Evolutionary conservation across 2,888 invertebrate species (phyloP).

Genomic region (Perizoma flavofasciatum): DNA sequence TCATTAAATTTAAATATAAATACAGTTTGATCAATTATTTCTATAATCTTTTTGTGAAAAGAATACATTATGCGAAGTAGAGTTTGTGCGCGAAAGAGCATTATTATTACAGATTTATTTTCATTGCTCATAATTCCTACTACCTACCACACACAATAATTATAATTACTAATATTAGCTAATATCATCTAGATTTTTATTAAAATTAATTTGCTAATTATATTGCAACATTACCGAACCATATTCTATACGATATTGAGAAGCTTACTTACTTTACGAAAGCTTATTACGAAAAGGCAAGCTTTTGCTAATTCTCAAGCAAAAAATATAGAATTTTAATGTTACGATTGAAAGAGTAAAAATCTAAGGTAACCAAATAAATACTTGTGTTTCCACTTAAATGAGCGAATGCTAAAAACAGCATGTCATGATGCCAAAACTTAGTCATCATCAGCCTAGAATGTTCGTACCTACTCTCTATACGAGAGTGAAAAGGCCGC

Average conservation of each 20-base stretch:
- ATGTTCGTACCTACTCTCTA: neutral
- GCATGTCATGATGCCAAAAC: slow-evolving; percentile 6
- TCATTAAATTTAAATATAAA: neutral
- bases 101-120: neutral
- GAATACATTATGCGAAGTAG: neutral
- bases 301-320: neutral
- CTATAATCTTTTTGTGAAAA: neutral
- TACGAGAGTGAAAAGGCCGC: neutral
- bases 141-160: neutral
- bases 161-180: slow-evolving; percentile 7
- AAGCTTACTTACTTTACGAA: too few relatives aligned
- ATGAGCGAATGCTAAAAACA: slow-evolving; percentile 3
- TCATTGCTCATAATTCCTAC: neutral
- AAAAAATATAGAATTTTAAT: neutral
- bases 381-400: slow-evolving; percentile 7
- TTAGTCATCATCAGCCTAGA: neutral
- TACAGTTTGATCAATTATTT: neutral
- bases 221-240: neutral
- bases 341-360: neutral
- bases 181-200: slow-evolving; percentile 8
- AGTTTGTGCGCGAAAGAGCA: neutral
- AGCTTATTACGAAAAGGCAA: slow-evolving; percentile 1
- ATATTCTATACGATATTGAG: too few relatives aligned
- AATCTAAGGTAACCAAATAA: slow-evolving; percentile 19
- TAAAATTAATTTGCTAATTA: neutral